phyloP scores from a whole-genome alignment of 2,888 invertebrate species.

The Cinara cedri region DNA sequence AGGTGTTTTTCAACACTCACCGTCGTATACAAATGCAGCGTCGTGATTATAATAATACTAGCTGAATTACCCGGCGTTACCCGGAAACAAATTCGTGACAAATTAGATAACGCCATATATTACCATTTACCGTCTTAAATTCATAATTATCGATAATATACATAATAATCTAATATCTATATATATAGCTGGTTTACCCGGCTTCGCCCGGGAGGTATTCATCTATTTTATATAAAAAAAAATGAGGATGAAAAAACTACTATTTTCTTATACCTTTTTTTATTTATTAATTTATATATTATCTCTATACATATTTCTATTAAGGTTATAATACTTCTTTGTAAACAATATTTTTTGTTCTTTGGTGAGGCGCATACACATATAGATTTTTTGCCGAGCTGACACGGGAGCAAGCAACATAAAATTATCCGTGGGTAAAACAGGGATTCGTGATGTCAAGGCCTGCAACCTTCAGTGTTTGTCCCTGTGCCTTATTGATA shows the following conservation, averaged over 20 bases:
- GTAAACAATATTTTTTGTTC: not conserved
- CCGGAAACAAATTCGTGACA: too few species aligned
- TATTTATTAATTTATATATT: too few species aligned
- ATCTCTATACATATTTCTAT: too few species aligned
- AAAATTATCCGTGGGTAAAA: not conserved
- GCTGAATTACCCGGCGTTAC: too few species aligned
- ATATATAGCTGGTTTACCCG: not conserved
- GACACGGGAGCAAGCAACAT: not conserved
- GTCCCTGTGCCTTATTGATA: not conserved
- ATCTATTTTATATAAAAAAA: not conserved
- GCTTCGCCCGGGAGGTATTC: not conserved
- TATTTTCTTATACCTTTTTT: not conserved
- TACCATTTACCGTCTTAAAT: too few species aligned
- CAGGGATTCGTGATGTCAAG: not conserved
- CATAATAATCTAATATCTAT: too few species aligned
- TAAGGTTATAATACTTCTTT: not conserved
- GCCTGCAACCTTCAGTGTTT: not conserved
- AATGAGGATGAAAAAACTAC: constrained; percentile 1
- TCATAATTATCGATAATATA: too few species aligned
- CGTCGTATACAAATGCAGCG: not conserved
- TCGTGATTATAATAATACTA: too few species aligned
- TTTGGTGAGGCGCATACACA: not conserved
- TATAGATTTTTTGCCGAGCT: not conserved
- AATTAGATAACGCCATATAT: too few species aligned
- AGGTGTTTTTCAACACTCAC: constrained; percentile 13